These are phyloP conservation scores for Protonibea diacanthus DNA, from an alignment of 2,797 vertebrate species.

Conservation along the genomic window DNA sequence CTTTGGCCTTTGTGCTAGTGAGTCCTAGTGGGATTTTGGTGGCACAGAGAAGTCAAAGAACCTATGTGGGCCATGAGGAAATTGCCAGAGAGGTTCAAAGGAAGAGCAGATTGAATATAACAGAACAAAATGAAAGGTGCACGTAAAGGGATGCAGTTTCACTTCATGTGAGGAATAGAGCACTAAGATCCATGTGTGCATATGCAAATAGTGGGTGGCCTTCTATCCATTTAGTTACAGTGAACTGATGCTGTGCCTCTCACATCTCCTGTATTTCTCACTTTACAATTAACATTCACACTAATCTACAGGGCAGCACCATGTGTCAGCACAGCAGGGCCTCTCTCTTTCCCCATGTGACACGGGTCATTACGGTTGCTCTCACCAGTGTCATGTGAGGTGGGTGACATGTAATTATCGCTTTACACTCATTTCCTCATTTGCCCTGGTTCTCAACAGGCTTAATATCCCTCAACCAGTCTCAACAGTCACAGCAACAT, in stretches of 20 bases:
- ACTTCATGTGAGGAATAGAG: conserved; percentile 14
- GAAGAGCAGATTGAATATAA: conserved; percentile 22
- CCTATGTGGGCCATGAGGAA: conserved; percentile 24
- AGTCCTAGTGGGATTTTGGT: conserved; percentile 16
- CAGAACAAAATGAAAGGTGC: background rate
- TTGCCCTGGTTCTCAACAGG: conserved; percentile 28
- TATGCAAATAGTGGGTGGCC: conserved; percentile 13
- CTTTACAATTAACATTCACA: conserved; percentile 52
- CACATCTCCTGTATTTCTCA: conserved; percentile 26
- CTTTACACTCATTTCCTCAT: conserved; percentile 40
- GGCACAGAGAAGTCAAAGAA: conserved; percentile 35
- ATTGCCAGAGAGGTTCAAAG: conserved; percentile 47
- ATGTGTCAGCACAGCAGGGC: conserved; percentile 44
- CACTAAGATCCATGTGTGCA: background rate
- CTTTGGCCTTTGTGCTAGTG: conserved; percentile 41
- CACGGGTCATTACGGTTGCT: conserved; percentile 46
- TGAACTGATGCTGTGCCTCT: conserved; percentile 20
- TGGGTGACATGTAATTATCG: conserved; percentile 67
- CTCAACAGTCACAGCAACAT: background rate
- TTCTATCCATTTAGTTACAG: conserved; percentile 16
- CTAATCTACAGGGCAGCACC: conserved; percentile 41
- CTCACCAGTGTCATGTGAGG: conserved; percentile 38
- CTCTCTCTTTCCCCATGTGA: conserved; percentile 34
- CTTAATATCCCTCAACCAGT: conserved; percentile 10
- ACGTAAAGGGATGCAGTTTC: background rate